Evolutionary conservation across 1,140 invertebrate genomes (phyloP).

Genomic region (Drosophila pectinifera): DNA sequence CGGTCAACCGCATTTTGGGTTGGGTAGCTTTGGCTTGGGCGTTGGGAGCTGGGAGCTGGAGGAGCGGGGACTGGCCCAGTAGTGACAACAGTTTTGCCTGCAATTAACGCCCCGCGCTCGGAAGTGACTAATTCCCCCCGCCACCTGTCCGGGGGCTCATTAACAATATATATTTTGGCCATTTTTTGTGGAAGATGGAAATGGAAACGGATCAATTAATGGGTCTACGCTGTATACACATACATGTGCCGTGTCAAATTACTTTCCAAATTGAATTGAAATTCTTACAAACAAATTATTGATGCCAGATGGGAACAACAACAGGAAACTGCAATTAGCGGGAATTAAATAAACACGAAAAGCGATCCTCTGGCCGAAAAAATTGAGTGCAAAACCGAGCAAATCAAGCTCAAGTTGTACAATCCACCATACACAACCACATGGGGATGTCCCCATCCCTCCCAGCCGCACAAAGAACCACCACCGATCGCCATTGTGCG

Average conservation of each 20-base stretch:
- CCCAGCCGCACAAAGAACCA: constrained; percentile 16
- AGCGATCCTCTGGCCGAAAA: constrained; percentile 1
- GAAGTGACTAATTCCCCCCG: constrained; percentile 72
- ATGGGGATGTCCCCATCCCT: too few relatives aligned
- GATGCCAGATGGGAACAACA: constrained; percentile 17
- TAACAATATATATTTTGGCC: constrained; percentile 35
- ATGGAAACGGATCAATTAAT: constrained; percentile 69
- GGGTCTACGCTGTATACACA: background rate
- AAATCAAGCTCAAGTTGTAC: constrained; percentile 1
- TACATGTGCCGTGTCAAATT: constrained; percentile 63
- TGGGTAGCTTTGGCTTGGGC: background rate
- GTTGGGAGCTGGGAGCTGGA: too few relatives aligned
- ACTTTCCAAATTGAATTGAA: constrained; percentile 70
- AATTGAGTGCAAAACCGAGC: constrained; percentile 5
- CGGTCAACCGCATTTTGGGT: constrained; percentile 48
- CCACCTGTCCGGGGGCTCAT: constrained; percentile 5
- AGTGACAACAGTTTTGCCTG: constrained; percentile 75
- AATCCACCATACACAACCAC: too few relatives aligned
- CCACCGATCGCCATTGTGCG: constrained; percentile 11
- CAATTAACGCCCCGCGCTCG: constrained; percentile 73
- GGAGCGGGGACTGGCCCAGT: constrained; percentile 16
- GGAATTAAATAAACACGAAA: constrained; percentile 41
- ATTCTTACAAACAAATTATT: constrained; percentile 61
- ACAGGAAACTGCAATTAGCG: constrained; percentile 72
- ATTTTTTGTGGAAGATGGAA: constrained; percentile 24